phyloP scores from a whole-genome alignment of 2,888 invertebrate genomes.

The Catocala nupta region DNA sequence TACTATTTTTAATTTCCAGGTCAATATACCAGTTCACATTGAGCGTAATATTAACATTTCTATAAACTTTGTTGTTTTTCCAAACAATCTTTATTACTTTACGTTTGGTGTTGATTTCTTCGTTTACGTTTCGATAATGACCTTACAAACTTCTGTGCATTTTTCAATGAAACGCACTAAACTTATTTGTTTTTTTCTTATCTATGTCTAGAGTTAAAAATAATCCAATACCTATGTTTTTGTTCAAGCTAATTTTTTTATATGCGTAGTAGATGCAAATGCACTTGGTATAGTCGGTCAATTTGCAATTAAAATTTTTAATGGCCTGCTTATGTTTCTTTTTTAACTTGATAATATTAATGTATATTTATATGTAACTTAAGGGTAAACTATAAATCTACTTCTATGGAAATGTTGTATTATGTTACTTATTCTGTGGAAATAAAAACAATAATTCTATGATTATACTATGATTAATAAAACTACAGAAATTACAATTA shows the following conservation, averaged over 20 bases:
- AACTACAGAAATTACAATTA: too few relatives aligned
- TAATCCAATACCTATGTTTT: too few relatives aligned
- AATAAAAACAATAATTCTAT: too few relatives aligned
- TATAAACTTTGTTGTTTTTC: constrained; percentile 13
- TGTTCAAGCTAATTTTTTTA: neutral
- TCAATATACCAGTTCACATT: constrained; percentile 20
- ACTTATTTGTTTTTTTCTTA: neutral
- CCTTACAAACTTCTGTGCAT: neutral
- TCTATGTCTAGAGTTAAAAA: neutral
- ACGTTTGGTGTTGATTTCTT: constrained; percentile 5
- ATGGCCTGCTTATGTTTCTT: neutral
- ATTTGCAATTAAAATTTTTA: neutral
- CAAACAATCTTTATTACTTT: constrained; percentile 22
- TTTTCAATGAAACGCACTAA: neutral
- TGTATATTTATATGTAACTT: too few relatives aligned
- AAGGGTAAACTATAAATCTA: too few relatives aligned
- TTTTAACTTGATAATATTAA: neutral
- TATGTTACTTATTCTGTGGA: too few relatives aligned
- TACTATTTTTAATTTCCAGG: constrained; percentile 6
- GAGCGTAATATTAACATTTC: constrained; percentile 14
- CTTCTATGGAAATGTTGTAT: too few relatives aligned
- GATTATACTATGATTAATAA: too few relatives aligned
- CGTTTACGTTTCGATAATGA: constrained; percentile 2
- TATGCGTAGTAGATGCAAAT: neutral
- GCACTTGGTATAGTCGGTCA: neutral